Evolutionary conservation across 2,888 invertebrate genomes (phyloP).

Genomic region (Drosophila hamatofila): DNA sequence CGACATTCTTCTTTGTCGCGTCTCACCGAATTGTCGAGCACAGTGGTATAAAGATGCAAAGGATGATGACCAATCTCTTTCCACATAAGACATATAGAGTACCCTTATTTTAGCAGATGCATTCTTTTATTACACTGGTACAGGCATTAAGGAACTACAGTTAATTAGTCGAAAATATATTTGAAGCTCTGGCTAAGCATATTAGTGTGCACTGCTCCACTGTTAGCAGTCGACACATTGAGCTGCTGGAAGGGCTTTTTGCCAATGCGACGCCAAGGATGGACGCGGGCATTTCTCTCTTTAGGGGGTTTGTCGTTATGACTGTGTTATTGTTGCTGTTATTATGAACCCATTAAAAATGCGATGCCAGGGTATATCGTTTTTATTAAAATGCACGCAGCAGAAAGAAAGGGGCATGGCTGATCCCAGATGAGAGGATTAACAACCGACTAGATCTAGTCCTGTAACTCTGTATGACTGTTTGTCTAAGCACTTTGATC

Average conservation of each 20-base stretch:
- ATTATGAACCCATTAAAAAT: conserved; percentile 25
- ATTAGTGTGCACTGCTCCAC: conserved; percentile 20
- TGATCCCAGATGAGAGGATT: neutral
- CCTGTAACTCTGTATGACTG: no score
- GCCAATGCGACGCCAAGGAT: conserved; percentile 61
- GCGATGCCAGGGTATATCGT: neutral
- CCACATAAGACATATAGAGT: no score
- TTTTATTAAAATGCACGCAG: neutral
- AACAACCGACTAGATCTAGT: neutral
- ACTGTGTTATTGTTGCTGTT: conserved; percentile 45
- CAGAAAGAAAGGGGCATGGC: neutral
- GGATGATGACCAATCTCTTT: neutral
- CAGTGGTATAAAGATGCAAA: conserved; percentile 26
- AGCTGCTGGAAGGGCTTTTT: conserved; percentile 56
- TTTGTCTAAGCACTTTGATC: no score
- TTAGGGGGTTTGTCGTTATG: conserved; percentile 54
- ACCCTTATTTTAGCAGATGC: neutral
- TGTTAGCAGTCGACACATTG: conserved; percentile 26
- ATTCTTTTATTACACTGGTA: neutral
- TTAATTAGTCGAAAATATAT: conserved; percentile 24
- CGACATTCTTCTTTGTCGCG: conserved; percentile 47
- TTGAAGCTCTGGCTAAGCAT: conserved; percentile 22
- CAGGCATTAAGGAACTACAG: conserved; percentile 2
- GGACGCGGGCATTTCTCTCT: conserved; percentile 58
- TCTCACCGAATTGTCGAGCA: conserved; percentile 35